Conservation (phyloP, 2,888 invertebrate species). For the Esperia sulphurella region DNA sequence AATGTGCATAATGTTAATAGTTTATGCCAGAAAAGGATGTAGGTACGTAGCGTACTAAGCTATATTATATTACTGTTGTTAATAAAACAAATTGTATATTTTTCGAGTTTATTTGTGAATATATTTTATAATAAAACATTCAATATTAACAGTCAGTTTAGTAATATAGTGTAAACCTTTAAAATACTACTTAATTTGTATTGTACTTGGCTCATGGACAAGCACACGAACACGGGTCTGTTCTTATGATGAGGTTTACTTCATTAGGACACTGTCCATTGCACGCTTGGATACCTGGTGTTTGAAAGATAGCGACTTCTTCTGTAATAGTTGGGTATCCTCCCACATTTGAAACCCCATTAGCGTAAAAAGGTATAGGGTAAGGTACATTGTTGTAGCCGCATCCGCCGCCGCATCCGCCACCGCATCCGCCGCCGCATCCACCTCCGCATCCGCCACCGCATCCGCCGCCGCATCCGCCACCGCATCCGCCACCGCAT, state of each 20-base stretch:
- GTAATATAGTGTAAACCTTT: not conserved
- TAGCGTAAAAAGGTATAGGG: conserved; percentile 29
- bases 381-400: conserved; percentile 34
- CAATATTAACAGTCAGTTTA: no score
- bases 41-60: no score
- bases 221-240: conserved; percentile 10
- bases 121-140: no score
- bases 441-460: conserved; percentile 14
- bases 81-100: not conserved
- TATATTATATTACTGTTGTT: not conserved
- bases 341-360: conserved; percentile 1
- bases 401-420: conserved; percentile 18
- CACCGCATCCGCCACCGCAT: conserved; percentile 19
- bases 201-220: not conserved
- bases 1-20: no score
- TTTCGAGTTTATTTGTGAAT: not conserved
- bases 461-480: conserved; percentile 11
- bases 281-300: not conserved
- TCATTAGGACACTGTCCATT: conserved; percentile 13
- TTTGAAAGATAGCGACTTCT: not conserved
- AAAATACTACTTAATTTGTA: not conserved
- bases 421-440: conserved; percentile 20
- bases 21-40: no score
- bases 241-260: conserved; percentile 17
- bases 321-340: conserved; percentile 3